Evolutionary conservation across 2,113 vertebrate species (phyloP).

Genomic region (Microcebus griseorufus): DNA sequence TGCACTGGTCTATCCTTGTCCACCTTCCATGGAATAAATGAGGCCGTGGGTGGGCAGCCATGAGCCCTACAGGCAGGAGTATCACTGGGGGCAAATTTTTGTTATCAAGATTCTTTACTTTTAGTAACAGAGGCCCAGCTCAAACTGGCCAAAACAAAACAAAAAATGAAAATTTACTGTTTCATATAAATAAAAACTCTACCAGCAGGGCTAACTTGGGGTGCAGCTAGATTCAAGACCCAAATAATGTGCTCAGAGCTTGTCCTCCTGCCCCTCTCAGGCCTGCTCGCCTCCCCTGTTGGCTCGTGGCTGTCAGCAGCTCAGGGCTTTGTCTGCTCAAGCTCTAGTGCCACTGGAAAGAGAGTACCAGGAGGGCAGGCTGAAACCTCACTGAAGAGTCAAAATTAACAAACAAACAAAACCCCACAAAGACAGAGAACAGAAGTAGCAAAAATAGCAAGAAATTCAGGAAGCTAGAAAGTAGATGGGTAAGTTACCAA

Average conservation of each 20-base stretch:
- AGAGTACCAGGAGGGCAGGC: not conserved
- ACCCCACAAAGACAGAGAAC: too few relatives aligned
- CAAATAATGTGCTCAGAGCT: not conserved
- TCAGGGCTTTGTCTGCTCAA: not conserved
- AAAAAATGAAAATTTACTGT: not conserved
- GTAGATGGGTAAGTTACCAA: not conserved
- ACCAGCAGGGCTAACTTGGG: not conserved
- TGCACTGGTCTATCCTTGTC: not conserved
- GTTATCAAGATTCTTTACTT: not conserved
- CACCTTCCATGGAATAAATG: not conserved
- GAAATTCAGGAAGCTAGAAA: not conserved
- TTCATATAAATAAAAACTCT: not conserved
- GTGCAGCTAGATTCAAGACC: not conserved
- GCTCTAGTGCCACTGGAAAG: not conserved
- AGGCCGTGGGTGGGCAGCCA: not conserved
- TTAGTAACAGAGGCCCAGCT: not conserved
- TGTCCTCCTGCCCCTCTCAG: not conserved
- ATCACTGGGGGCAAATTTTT: not conserved
- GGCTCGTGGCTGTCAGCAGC: not conserved
- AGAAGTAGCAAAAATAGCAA: not conserved
- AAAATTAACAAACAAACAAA: not conserved
- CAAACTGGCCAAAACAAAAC: not conserved
- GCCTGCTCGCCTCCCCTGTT: not conserved
- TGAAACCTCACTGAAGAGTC: not conserved
- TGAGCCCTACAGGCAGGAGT: not conserved